Base-by-base conservation (phyloP, 1,140 invertebrate genomes). In the Zaprionus taronus region DNA sequence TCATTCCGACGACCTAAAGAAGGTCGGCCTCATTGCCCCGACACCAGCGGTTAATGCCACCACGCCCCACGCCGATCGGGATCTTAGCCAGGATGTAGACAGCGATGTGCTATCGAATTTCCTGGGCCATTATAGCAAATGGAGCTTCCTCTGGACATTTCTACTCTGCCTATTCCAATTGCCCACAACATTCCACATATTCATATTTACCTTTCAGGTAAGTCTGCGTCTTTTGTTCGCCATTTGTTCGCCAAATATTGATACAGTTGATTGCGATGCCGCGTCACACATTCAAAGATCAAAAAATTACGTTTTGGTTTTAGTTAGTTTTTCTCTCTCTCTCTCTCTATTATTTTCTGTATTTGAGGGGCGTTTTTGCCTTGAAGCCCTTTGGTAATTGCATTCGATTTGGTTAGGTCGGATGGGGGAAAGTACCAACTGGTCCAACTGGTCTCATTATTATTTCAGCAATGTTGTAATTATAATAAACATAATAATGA, bases 141-240 rank as follows among this genome's bases (percentile, higher is more conserved):
- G 96, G 96, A 96, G 96, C 89, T 93, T 96, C 22, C 78, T 95
- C 51, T 94, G 96, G 82, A 96, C 95, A 4, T 94, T 96, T 70
- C 93, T 96, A 1, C 93, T 96, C 20, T 95, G 95, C 2, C 79
- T 96, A 9, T 95, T 96, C 66, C 89, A 92, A 57, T 38, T 93
- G 63, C 91, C 92, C 44, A 85, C 81, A 24, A 93, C 92, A 36
- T 90, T 93, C 60, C 92, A 93, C 72, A 83, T 93, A 68, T 93
- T 92, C 70, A 79, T 89, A 61, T 90, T 92, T 83, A 87, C 91
- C 22, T 93, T 93, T 83, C 91, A 92, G 89, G 92, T 93, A 61
- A 92, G 85, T 47, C 41, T 47, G 6, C 6, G n/a, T 44, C 83
- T 82, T 63, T 73, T 49, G 28, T 44, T 24, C 36, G 58, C 38